These are phyloP conservation scores for Sycon ciliatum DNA, from an alignment of 37 sponge, comb jelly and placozoan species.

Conservation along the genomic window DNA sequence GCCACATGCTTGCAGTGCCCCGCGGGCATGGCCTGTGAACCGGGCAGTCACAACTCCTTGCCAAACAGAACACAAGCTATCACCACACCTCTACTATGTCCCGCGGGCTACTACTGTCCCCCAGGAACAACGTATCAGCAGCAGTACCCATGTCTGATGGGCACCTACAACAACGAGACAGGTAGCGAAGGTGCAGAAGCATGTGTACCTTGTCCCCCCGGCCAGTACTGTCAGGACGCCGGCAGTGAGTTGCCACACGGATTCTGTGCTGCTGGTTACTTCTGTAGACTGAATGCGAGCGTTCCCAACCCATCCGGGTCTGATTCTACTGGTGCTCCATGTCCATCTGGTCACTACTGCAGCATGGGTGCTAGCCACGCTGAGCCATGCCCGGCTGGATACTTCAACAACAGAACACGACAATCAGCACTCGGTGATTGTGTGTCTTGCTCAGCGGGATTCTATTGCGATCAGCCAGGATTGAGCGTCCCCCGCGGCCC, in stretches of 20 bases:
- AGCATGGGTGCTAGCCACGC: not conserved
- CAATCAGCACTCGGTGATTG: not conserved
- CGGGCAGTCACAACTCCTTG: too few species aligned
- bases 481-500: conserved; percentile 21
- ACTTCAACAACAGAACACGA: not conserved
- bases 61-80: not conserved
- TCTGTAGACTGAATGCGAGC: conserved; percentile 15
- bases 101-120: conserved; percentile 32
- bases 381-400: not conserved
- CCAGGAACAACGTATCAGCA: not conserved
- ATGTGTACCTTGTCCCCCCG: conserved; percentile 17
- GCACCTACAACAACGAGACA: not conserved
- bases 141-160: conserved; percentile 14
- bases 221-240: conserved; percentile 12
- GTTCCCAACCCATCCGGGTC: not conserved
- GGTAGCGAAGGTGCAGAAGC: not conserved
- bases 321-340: not conserved
- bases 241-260: conserved; percentile 17
- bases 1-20: not conserved
- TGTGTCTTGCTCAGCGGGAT: conserved; percentile 10
- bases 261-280: conserved; percentile 32
- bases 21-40: not conserved
- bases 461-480: conserved; percentile 17
- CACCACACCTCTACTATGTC: not conserved
- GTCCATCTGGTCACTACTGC: not conserved